These are phyloP conservation scores for Helogale parvula DNA, from an alignment of 2,113 vertebrate genomes.

Conservation along the genomic window DNA sequence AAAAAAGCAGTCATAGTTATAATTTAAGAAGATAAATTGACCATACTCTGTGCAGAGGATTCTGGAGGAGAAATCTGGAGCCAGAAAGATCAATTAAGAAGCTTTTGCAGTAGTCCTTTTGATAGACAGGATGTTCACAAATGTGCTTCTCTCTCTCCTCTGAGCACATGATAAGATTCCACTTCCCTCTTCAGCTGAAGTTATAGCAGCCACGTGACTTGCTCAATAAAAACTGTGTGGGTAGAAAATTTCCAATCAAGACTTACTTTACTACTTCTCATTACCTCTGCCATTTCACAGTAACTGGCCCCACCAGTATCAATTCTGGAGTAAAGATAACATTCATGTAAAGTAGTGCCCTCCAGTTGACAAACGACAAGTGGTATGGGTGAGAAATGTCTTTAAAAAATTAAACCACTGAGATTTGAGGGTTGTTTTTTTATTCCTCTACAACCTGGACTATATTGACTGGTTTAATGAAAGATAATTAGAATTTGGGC, in stretches of 20 bases:
- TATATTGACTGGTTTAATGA: not conserved
- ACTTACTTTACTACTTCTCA: not conserved
- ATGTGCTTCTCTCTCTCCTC: not conserved
- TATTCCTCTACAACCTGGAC: rapidly evolving
- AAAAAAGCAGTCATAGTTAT: not conserved
- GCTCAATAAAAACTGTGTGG: not conserved
- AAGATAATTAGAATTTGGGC: not conserved
- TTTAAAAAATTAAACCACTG: not conserved
- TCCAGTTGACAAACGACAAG: not conserved
- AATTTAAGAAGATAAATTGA: not conserved
- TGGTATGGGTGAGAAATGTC: not conserved
- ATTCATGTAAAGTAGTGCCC: not conserved
- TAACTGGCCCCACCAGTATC: not conserved
- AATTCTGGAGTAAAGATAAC: not conserved
- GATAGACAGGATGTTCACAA: not conserved
- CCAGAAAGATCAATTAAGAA: not conserved
- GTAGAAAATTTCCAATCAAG: not conserved
- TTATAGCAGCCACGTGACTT: not conserved
- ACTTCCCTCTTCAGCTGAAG: not conserved
- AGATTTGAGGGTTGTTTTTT: not conserved
- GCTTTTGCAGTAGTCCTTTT: not conserved
- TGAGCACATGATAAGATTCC: not conserved
- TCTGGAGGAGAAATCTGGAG: not conserved
- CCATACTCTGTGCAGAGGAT: not conserved
- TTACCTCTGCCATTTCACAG: not conserved